Conservation (phyloP, 2,888 invertebrate species). For the Allolobophora icterica region DNA sequence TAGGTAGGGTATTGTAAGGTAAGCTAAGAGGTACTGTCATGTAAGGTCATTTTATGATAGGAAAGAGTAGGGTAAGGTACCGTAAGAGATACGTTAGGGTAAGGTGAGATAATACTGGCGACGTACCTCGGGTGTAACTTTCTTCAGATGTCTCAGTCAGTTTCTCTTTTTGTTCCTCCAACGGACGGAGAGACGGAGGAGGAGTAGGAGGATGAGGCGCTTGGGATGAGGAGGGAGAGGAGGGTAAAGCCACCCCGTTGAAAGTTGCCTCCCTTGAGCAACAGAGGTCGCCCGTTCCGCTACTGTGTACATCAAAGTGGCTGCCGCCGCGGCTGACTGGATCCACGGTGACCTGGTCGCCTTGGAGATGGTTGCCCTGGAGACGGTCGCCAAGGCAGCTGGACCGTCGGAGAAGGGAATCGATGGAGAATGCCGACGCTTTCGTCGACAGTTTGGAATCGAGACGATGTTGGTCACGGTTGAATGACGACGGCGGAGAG, state of each 20-base stretch:
- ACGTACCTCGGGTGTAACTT: neutral
- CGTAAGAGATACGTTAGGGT: too few species aligned
- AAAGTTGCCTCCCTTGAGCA: neutral
- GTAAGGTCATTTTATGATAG: too few species aligned
- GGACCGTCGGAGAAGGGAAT: neutral
- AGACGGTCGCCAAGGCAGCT: neutral
- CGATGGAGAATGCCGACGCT: neutral
- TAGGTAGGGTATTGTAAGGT: too few species aligned
- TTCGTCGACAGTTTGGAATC: neutral
- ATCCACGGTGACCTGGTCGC: neutral
- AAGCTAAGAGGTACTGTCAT: too few species aligned
- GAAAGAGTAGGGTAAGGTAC: too few species aligned
- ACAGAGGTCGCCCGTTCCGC: neutral
- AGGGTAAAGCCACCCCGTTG: neutral
- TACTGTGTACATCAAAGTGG: neutral
- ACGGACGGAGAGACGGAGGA: neutral
- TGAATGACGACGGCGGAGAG: neutral
- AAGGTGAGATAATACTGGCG: neutral
- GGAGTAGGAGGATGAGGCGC: neutral
- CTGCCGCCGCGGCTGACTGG: neutral
- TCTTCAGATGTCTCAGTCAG: neutral
- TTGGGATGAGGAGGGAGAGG: neutral
- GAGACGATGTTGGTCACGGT: too few species aligned
- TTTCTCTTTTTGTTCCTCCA: neutral
- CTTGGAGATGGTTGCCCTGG: neutral